Conservation (phyloP, 2,888 invertebrate genomes). For the Rhagophthalmus giganteus region DNA sequence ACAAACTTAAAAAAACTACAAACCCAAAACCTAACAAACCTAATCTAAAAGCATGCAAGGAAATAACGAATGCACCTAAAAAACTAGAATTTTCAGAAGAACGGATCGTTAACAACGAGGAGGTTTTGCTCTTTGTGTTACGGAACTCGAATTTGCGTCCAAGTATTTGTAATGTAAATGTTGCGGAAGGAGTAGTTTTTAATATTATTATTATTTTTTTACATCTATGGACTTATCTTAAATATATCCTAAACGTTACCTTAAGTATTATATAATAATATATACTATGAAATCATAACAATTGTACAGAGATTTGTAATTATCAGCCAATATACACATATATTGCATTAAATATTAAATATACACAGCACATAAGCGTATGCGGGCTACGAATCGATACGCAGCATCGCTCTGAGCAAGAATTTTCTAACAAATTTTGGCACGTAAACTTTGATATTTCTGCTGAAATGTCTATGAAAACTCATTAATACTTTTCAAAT, state of each 20-base stretch:
- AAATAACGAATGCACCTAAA: constrained; percentile 22
- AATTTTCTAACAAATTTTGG: constrained; percentile 54
- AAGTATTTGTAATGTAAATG: constrained; percentile 23
- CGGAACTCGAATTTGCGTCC: neutral
- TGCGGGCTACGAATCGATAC: constrained; percentile 42
- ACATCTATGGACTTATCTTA: constrained; percentile 44
- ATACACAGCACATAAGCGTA: constrained; percentile 58
- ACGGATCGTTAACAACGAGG: constrained; percentile 16
- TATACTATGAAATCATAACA: constrained; percentile 58
- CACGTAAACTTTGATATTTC: constrained; percentile 42
- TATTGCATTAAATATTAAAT: constrained; percentile 54
- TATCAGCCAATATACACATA: constrained; percentile 55
- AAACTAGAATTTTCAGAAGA: constrained; percentile 21
- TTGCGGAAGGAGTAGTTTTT: too few species aligned
- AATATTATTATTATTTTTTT: constrained; percentile 40
- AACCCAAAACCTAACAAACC: constrained; percentile 36
- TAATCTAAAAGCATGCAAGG: constrained; percentile 25
- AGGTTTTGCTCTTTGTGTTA: constrained; percentile 10
- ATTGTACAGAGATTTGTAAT: constrained; percentile 52
- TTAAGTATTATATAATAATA: constrained; percentile 46
- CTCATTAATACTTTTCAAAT: neutral
- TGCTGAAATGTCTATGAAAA: constrained; percentile 5
- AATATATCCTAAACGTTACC: constrained; percentile 41
- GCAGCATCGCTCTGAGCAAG: constrained; percentile 53
- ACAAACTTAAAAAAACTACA: constrained; percentile 30